Evolutionary conservation across 2,113 vertebrate genomes (phyloP).

Genomic region (Peromyscus polionotus): DNA sequence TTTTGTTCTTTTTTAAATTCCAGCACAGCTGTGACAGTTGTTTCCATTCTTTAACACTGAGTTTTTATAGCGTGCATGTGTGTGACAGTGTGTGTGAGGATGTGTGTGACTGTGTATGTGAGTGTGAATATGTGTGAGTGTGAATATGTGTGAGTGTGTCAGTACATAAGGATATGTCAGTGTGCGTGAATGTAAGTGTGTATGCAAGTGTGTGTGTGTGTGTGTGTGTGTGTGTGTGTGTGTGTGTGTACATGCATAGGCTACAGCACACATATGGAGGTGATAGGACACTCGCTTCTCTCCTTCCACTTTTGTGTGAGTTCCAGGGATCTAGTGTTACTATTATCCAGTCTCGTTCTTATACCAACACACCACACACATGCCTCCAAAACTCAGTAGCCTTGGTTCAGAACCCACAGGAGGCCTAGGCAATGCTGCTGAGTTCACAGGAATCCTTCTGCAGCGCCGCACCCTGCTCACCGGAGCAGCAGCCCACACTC

Average conservation of each 20-base stretch:
- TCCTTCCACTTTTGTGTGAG: not conserved
- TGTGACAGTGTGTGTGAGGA: not conserved
- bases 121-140: not conserved
- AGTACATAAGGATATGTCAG: not conserved
- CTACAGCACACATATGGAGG: not conserved
- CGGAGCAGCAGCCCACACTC: not conserved
- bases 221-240: not conserved
- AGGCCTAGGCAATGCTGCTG: not conserved
- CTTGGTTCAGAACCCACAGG: not conserved
- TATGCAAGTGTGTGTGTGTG: not conserved
- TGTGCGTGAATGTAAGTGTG: not conserved
- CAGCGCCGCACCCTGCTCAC: not conserved
- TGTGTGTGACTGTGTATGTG: not conserved
- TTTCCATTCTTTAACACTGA: not conserved
- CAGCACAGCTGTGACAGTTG: not conserved
- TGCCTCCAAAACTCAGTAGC: not conserved
- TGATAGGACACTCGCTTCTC: not conserved
- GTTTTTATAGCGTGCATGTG: not conserved
- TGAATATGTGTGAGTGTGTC: not conserved
- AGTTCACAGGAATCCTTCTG: conserved; percentile 5
- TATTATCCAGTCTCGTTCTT: not conserved
- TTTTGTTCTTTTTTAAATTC: not conserved
- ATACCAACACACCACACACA: not conserved
- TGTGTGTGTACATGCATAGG: not conserved
- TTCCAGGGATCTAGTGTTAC: not conserved